Evolutionary conservation across 2,888 invertebrate species (phyloP), one percentile per base, ranked within the genome.

Genomic region (Sisyra terminalis): DNA sequence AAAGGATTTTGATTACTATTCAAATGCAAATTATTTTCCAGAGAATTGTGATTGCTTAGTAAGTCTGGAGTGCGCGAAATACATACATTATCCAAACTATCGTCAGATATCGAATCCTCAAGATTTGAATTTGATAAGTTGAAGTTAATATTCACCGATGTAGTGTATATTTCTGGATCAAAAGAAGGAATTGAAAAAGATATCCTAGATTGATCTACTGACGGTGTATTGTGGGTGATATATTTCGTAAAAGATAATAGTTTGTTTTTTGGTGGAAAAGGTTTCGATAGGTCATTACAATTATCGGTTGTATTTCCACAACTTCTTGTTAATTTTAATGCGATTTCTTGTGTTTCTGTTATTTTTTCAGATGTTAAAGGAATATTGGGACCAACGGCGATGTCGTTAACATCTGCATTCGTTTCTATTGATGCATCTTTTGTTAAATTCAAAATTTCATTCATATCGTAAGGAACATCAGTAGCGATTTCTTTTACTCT

Each of bases 71-170:
- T 67, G 32, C 64, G 60, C 46, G 61, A 60, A 40, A 57, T 46
- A 17, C 42, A 46, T 7, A 47, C 49, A 35, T 56, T 55, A 36
- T 65, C 65, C 44, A 62, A 53, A 51, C 65, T 67, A 49, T 73
- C 70, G 47, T 68, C 71, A 13, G 72, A 71, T 57, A 65, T 58
- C 36, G 43, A 37, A n/a, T 52, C 57, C 29, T 55, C 54, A 17
- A 44, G 48, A 13, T 63, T 55, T 49, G 65, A 67, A 30, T 63
- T 59, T 46, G 66, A 66, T 7, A 54, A 71, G 2, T 71, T 68
- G 49, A 74, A 72, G 50, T 72, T 74, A 43, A 75, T 74, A 48
- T 70, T 73, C 35, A 75, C 69, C 3, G 71, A 59, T 32, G 70
- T 65, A 10, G 67, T 57, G 38, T 59, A 54, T 47, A 60, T 57